phyloP scores from a whole-genome alignment of 2,797 vertebrate species.

The Peromyscus attwateri region DNA sequence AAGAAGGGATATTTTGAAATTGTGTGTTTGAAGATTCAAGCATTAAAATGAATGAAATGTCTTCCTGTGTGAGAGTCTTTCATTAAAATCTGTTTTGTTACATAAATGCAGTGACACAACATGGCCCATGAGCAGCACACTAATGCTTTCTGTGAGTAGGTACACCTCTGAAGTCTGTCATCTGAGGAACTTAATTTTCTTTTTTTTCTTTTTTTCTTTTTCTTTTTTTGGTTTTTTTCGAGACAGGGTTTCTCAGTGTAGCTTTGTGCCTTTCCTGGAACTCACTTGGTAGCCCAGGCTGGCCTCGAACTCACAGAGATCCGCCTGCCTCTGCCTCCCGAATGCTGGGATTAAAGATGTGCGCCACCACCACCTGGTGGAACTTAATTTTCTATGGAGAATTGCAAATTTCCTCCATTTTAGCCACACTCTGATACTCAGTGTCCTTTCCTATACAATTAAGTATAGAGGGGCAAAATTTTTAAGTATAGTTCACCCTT shows the following conservation, averaged over 20 bases:
- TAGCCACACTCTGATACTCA: neutral
- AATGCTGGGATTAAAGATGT: no score
- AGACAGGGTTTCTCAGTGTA: no score
- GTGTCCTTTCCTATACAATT: neutral
- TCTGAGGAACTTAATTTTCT: neutral
- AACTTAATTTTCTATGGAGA: neutral
- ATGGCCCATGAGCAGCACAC: neutral
- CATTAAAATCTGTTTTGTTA: neutral
- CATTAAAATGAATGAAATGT: neutral
- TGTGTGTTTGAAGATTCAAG: slow-evolving; percentile 7
- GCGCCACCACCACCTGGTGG: no score
- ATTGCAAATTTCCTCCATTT: neutral
- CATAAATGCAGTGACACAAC: neutral
- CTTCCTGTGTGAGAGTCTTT: neutral
- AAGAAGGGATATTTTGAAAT: neutral
- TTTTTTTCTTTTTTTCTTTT: no score
- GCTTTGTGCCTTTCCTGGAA: no score
- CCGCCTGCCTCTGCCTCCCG: no score
- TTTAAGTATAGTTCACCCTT: neutral
- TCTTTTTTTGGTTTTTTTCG: no score
- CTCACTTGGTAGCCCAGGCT: no score
- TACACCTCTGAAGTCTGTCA: neutral
- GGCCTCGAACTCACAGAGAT: no score
- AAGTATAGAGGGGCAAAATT: neutral
- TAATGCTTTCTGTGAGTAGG: neutral